Percentiles rank a stretch among this genome's conserved stretches.
Evolutionary conservation across 1,140 invertebrate species (phyloP).

Genomic region (Lanistes nyassanus): DNA sequence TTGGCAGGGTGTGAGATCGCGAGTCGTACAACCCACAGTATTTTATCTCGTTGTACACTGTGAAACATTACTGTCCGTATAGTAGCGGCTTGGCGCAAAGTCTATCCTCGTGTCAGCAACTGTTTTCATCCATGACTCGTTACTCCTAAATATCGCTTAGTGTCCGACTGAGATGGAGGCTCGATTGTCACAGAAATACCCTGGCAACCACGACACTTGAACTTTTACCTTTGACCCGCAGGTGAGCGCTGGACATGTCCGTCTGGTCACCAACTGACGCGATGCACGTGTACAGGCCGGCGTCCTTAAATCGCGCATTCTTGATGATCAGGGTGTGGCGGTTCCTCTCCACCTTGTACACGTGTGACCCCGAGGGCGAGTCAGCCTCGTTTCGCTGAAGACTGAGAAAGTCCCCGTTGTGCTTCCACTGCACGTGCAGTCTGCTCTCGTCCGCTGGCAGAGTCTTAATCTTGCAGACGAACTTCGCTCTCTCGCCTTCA

Average conservation of each 20-base stretch:
- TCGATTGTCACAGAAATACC: too few species aligned
- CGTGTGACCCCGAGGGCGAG: conserved; percentile 82
- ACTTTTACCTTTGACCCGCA: conserved; percentile 84
- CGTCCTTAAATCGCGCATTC: conserved; percentile 93
- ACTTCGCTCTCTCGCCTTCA: conserved; percentile 39
- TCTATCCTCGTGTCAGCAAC: too few species aligned
- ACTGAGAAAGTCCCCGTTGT: conserved; percentile 39
- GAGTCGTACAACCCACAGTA: too few species aligned
- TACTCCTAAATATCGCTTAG: too few species aligned
- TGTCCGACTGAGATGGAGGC: too few species aligned
- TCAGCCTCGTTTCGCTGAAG: conserved; percentile 76
- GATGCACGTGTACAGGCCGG: conserved; percentile 93
- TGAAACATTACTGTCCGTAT: too few species aligned
- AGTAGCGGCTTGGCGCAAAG: too few species aligned
- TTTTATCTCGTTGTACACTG: too few species aligned
- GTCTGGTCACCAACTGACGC: conserved; percentile 88
- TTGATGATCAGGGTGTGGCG: conserved; percentile 81
- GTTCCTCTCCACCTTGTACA: conserved; percentile 36
- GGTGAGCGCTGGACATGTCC: conserved; percentile 82
- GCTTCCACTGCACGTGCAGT: conserved; percentile 44
- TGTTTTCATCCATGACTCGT: too few species aligned
- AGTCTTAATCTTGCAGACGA: conserved; percentile 38
- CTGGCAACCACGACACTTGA: too few species aligned
- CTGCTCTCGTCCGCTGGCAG: conserved; percentile 31
- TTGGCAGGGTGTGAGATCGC: too few species aligned